Base-by-base conservation (phyloP, 2,797 vertebrate genomes). In the Alcedo atthis region DNA sequence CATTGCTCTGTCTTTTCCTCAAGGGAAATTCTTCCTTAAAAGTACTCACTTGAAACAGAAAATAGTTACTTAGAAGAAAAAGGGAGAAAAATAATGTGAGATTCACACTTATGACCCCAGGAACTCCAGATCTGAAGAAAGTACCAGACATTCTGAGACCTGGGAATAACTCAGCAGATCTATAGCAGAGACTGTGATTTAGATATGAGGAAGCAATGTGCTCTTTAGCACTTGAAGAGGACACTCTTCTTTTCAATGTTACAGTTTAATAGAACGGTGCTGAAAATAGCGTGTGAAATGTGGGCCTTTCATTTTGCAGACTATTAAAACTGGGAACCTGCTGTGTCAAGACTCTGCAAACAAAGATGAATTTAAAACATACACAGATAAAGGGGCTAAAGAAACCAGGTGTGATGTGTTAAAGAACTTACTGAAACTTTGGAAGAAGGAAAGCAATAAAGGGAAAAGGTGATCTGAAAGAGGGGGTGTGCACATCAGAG, bases 281-380 rank as follows among this genome's bases (percentile, higher is more conserved):
- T 90, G 93, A 95, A 96, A 96, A 96, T 94, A 96, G 88, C 5
- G 1, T 87, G 82, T 92, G 90, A 96, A 92, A 96, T 92, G 93
- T 94, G 87, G 94, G 76, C 81, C 94, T 96, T 96, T 96, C 95
- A 94, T 89, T 92, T 32, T 33, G 62, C 88, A 95, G 94, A 78
- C 92, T 94, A 94, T 96, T 94, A 94, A 88, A 96, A 89, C 93
- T 4, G 53, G 89, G 82, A 96, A 87, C 92, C 92, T 0, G 78
- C 95, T 95, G 96, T 85, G 92, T 92, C 84, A 89, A 94, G 89
- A 83, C 93, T 89, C 90, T 67, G 86, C 90, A 94, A 94, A 96
- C 86, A 93, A 93, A 93, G 94, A 96, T 61, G 90, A 90, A 90
- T 94, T 87, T 85, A 87, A 95, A 96, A 87, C 89, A 90, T 76